Evolutionary conservation across 2,888 invertebrate species (phyloP).

Genomic region (Erebia aethiops): DNA sequence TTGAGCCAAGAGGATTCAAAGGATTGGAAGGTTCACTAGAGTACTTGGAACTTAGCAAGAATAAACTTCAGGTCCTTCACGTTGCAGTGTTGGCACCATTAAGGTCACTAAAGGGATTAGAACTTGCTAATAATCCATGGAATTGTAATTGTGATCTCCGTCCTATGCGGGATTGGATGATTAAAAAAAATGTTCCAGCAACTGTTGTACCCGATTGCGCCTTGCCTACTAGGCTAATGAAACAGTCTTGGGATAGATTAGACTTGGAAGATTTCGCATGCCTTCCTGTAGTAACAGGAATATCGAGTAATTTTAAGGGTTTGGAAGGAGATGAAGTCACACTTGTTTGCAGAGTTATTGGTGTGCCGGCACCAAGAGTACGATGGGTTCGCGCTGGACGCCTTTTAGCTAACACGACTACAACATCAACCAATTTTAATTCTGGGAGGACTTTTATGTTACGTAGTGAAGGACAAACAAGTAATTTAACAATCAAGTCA

Average conservation of each 20-base stretch:
- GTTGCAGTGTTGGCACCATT: slow-evolving; percentile 87
- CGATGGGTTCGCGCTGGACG: slow-evolving; percentile 88
- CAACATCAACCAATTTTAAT: slow-evolving; percentile 63
- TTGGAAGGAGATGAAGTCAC: slow-evolving; percentile 89
- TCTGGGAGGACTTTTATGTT: slow-evolving; percentile 85
- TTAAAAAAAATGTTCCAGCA: slow-evolving; percentile 89
- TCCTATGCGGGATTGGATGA: slow-evolving; percentile 91
- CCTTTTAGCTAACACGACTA: slow-evolving; percentile 85
- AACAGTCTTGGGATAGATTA: slow-evolving; percentile 88
- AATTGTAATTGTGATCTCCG: slow-evolving; percentile 90
- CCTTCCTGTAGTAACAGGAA: slow-evolving; percentile 86
- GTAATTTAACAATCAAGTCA: slow-evolving; percentile 88
- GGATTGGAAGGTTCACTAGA: slow-evolving; percentile 89
- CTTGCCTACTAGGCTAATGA: slow-evolving; percentile 84
- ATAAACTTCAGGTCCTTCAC: slow-evolving; percentile 86
- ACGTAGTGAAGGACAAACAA: slow-evolving; percentile 86
- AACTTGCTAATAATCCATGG: slow-evolving; percentile 91
- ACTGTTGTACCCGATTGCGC: slow-evolving; percentile 86
- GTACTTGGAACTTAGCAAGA: slow-evolving; percentile 90
- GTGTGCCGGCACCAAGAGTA: slow-evolving; percentile 88
- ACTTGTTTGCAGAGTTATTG: slow-evolving; percentile 87
- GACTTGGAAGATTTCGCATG: slow-evolving; percentile 92
- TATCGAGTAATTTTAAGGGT: slow-evolving; percentile 84
- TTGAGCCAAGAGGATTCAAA: slow-evolving; percentile 88
- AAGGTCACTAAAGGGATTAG: slow-evolving; percentile 87